phyloP scores from a whole-genome alignment of 2,797 vertebrate genomes.

The Kryptopterus vitreolus region DNA sequence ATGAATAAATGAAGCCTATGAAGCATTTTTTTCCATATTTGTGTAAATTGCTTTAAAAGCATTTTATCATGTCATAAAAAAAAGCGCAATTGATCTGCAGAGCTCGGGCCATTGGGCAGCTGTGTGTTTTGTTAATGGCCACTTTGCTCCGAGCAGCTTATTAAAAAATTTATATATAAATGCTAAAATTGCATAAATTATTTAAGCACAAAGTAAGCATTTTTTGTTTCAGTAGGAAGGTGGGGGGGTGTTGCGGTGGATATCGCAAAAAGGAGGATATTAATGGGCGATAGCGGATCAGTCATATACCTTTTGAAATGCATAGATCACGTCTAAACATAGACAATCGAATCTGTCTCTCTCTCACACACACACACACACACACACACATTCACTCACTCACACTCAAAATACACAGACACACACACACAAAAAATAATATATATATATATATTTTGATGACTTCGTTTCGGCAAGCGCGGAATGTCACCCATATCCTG shows the following conservation, averaged over 20 bases:
- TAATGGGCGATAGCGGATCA: constrained; percentile 73
- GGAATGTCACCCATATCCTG: constrained; percentile 99
- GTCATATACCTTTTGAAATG: constrained; percentile 63
- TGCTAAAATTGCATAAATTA: constrained; percentile 99
- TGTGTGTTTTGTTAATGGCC: constrained; percentile 99
- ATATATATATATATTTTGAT: constrained; percentile 86
- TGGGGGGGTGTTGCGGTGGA: constrained; percentile 66
- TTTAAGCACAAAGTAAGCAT: constrained; percentile 99
- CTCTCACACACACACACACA: constrained; percentile 22
- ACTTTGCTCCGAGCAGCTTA: constrained; percentile 99
- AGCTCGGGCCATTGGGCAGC: constrained; percentile 98
- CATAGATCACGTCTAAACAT: constrained; percentile 71
- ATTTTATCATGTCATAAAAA: constrained; percentile 99
- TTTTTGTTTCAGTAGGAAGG: constrained; percentile 73
- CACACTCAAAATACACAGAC: constrained; percentile 49
- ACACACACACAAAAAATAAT: constrained; percentile 64
- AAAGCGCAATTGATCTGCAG: constrained; percentile 98
- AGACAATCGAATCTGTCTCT: constrained; percentile 11
- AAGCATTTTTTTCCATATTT: constrained; percentile 94
- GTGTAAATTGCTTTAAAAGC: constrained; percentile 99
- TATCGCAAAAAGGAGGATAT: constrained; percentile 78
- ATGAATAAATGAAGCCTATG: constrained; percentile 86
- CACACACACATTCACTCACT: neutral
- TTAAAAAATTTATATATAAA: constrained; percentile 99
- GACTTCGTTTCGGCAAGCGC: constrained; percentile 86